These are phyloP conservation scores for Gasteruption jaculator DNA, from an alignment of 2,888 invertebrate species.

Conservation along the genomic window DNA sequence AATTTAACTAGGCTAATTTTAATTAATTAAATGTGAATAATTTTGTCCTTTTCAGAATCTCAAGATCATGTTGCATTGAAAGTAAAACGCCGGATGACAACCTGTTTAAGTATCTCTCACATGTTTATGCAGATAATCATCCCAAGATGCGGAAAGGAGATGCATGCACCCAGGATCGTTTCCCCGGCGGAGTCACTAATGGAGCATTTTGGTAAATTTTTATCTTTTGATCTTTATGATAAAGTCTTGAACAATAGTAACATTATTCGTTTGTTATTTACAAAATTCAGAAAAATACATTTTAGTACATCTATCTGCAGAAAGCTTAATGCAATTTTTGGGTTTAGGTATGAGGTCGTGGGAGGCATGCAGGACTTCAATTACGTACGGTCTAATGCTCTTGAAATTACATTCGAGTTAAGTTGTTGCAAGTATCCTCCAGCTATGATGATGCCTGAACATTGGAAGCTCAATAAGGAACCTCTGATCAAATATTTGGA, in stretches of 20 bases:
- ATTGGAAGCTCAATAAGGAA: conserved; percentile 85
- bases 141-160: conserved; percentile 71
- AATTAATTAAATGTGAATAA: conserved; percentile 1
- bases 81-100: conserved; percentile 78
- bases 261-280: not conserved
- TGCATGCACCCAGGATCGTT: conserved; percentile 69
- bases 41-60: conserved; percentile 45
- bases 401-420: conserved; percentile 94
- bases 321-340: too few relatives aligned
- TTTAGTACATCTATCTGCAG: too few relatives aligned
- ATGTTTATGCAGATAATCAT: conserved; percentile 71
- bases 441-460: conserved; percentile 64
- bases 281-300: too few relatives aligned
- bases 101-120: conserved; percentile 75
- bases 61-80: conserved; percentile 65
- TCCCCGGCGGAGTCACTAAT: conserved; percentile 79
- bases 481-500: conserved; percentile 82
- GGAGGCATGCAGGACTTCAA: conserved; percentile 99
- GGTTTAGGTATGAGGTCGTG: conserved; percentile 52
- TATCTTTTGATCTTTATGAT: conserved; percentile 1
- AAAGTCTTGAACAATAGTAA: conserved; percentile 3
- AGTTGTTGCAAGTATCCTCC: conserved; percentile 93
- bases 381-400: conserved; percentile 90
- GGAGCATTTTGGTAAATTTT: conserved; percentile 88
- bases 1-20: too few relatives aligned